Base-by-base conservation (phyloP, 2,797 vertebrate species). In the Phoeniculus purpureus region DNA sequence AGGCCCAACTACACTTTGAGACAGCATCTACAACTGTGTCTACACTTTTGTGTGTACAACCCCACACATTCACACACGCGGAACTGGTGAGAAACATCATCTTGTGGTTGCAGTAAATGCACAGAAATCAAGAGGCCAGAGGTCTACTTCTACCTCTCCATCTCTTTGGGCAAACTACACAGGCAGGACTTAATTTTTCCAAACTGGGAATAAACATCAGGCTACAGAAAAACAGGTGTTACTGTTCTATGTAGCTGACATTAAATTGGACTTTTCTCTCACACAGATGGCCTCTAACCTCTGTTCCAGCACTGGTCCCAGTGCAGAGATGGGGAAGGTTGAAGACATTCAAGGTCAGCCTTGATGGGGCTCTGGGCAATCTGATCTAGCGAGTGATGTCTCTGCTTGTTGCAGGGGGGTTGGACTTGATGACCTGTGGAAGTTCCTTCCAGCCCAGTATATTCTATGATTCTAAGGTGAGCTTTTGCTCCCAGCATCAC, bases 1-100 rank as follows among this genome's bases (percentile, higher is more conserved):
- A 92, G 37, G 79, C 85, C 79, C 66, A 85, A 79, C 93, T 86
- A 76, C 87, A 89, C 78, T 82, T 93, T 50, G 55, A 87, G 81
- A 87, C 58, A 93, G 59, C 58, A 50, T 54, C 81, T 80, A 45
- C 74, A 52, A 67, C 66, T 85, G 34, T 8, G 6, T 40, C 51
- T 70, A 50, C 50, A 23, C 29, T 76, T 67, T n/a, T 2, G 1
- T 78, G 37, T 47, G 37, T 66, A 87, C 66, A 85, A 73, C 83
- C 19, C 13, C 55, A 22, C 5, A 23, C 16, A 45, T 66, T 85
- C n/a, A 0, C 16, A 60, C 10, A 45, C 47, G 58, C 55, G 77
- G 92, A 91, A 84, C 0, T 59, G 65, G 61, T 68, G 65, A 56
- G 77, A 91, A 91, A 74, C 21, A 7, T 1, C 3, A 74, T 64